Evolutionary conservation across 2,797 vertebrate genomes (phyloP).

Genomic region (Pangasius sanitwongsei): DNA sequence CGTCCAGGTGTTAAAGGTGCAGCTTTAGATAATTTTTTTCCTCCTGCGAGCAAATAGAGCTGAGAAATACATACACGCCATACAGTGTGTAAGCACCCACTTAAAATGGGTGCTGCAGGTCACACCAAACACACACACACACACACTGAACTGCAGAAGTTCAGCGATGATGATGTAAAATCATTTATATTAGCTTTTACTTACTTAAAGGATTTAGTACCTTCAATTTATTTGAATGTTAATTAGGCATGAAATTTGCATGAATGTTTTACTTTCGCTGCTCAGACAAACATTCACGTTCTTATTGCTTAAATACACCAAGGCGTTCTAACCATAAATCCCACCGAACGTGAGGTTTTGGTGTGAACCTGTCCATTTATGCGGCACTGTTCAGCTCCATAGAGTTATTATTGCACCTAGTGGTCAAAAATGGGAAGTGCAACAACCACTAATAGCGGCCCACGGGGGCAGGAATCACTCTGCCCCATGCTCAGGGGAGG

Average conservation of each 20-base stretch:
- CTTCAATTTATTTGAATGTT: no score
- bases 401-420: no score
- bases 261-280: background rate
- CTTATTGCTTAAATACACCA: background rate
- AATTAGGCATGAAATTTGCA: background rate
- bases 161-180: background rate
- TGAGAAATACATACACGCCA: background rate
- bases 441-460: no score
- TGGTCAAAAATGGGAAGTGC: no score
- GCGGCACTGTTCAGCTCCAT: no score
- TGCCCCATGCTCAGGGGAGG: background rate
- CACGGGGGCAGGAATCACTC: background rate
- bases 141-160: background rate
- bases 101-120: conserved; percentile 18
- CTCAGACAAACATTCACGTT: background rate
- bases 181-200: background rate
- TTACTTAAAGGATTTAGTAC: background rate
- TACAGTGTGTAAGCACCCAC: background rate
- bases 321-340: background rate
- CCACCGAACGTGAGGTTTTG: background rate
- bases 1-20: conserved; percentile 79
- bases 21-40: conserved; percentile 77
- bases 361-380: no score
- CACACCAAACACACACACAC: background rate
- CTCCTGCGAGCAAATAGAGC: background rate